A percentile compares a stretch with the other conserved stretches of the same genome.
These are phyloP conservation scores for Thalassophryne amazonica DNA, from an alignment of 2,797 vertebrate species.

Conservation along the genomic window DNA sequence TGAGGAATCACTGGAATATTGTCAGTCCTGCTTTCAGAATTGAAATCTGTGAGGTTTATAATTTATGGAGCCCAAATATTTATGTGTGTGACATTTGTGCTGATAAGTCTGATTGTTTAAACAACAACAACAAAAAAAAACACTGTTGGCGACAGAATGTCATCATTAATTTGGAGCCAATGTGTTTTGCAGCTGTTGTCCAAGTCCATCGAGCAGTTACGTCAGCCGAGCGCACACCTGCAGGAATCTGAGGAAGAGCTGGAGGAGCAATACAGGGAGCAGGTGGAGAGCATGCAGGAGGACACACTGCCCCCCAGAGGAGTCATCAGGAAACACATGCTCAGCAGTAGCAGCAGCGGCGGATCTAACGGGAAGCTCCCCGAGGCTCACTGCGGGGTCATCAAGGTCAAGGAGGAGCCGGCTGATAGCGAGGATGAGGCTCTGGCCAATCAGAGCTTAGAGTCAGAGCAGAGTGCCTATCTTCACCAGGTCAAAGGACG, in stretches of 20 bases:
- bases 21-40: too few species aligned
- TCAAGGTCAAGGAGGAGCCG: constrained; percentile 96
- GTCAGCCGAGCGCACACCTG: constrained; percentile 90
- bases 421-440: constrained; percentile 90
- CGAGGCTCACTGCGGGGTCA: constrained; percentile 81
- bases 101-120: constrained; percentile 9
- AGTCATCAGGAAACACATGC: constrained; percentile 80
- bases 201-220: constrained; percentile 96
- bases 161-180: constrained; percentile 29
- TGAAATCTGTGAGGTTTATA: too few species aligned
- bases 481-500: constrained; percentile 98
- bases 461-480: constrained; percentile 88
- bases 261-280: constrained; percentile 66
- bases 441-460: constrained; percentile 85
- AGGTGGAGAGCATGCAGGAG: constrained; percentile 82
- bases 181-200: constrained; percentile 90
- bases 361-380: constrained; percentile 77
- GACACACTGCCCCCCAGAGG: constrained; percentile 82
- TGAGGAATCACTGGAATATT: too few species aligned
- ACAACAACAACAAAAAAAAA: too few species aligned
- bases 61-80: too few species aligned
- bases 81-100: too few species aligned
- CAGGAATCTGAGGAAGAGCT: constrained; percentile 94
- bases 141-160: constrained; percentile 6
- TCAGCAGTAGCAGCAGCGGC: constrained; percentile 80